Evolutionary conservation across 2,797 vertebrate species (phyloP), one percentile per base, ranked within the genome.

Genomic region (Xiphorhynchus erythropygius): DNA sequence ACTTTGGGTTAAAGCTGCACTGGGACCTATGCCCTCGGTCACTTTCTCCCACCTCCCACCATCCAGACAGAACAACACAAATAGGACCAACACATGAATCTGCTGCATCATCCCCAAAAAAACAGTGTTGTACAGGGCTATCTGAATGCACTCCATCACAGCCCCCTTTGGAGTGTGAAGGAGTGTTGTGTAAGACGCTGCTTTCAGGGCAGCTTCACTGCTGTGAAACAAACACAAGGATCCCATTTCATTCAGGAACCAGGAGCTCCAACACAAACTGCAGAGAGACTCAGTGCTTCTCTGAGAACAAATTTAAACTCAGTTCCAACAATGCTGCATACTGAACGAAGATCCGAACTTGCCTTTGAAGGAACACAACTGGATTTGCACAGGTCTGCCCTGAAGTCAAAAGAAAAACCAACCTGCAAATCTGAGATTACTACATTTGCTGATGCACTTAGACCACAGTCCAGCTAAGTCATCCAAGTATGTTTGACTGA

Each of bases 341-440:
- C 4, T 13, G 10, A 35, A 39, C 0, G 0, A 12, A 41, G 60
- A 78, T 6, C 8, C 75, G 65, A 80, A 59, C 11, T 18, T 18
- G 30, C 19, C 28, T 86, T 65, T 14, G 15, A 65, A 87, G 25
- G 24, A 86, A 57, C 24, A 71, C 30, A 71, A 50, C 4, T 47
- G 47, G 25, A 67, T 60, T 74, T 83, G 23, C 76, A 68, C 6
- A 41, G 53, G n/a, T 55, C 16, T 49, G 33, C 32, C 33, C 24
- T 35, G 30, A 74, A 47, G 18, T 18, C 2, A 37, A 67, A 41
- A 47, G 21, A 56, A 17, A 47, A 30, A 32, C 10, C 12, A 32
- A 4, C 8, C 67, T 85, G 56, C 33, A 60, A 37, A 65, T 17
- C 39, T 18, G 42, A 83, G 24, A 21, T 39, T 22, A n/a, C 28